phyloP scores from a whole-genome alignment of 2,113 vertebrate genomes.

The Tyto alba region DNA sequence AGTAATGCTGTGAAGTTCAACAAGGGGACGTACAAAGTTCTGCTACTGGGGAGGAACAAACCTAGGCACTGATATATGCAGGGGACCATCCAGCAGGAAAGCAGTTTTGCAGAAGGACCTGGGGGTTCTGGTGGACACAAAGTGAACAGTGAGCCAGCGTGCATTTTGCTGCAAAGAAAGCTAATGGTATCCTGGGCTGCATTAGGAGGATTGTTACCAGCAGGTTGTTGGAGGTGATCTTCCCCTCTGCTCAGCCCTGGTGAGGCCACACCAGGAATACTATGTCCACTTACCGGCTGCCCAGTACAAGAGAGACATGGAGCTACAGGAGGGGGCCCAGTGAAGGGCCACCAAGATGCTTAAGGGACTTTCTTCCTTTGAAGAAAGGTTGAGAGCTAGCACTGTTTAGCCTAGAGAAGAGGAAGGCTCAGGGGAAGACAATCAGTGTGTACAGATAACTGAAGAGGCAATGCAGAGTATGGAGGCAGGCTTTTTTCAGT shows the following conservation, averaged over 20 bases:
- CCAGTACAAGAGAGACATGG: neutral
- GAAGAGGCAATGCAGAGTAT: neutral
- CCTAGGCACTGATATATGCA: too few species aligned
- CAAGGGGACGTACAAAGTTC: neutral
- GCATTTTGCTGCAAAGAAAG: neutral
- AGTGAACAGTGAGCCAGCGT: neutral
- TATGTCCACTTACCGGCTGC: too few species aligned
- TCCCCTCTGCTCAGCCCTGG: neutral
- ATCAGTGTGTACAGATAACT: too few species aligned
- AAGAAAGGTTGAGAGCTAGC: neutral
- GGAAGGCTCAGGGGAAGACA: rapidly evolving
- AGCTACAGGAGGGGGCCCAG: neutral
- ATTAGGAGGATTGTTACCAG: neutral
- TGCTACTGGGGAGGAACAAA: neutral
- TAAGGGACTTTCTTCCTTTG: neutral
- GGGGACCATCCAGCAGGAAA: neutral
- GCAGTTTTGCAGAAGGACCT: neutral
- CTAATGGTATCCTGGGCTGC: neutral
- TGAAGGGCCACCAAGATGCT: neutral
- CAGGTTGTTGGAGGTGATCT: neutral
- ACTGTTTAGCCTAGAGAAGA: neutral
- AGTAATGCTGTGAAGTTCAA: too few species aligned
- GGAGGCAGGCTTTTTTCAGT: neutral
- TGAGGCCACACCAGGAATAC: too few species aligned
- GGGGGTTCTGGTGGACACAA: neutral